Evolutionary conservation across 1,140 invertebrate species (phyloP).

Genomic region (Caenorhabditis brenneri): DNA sequence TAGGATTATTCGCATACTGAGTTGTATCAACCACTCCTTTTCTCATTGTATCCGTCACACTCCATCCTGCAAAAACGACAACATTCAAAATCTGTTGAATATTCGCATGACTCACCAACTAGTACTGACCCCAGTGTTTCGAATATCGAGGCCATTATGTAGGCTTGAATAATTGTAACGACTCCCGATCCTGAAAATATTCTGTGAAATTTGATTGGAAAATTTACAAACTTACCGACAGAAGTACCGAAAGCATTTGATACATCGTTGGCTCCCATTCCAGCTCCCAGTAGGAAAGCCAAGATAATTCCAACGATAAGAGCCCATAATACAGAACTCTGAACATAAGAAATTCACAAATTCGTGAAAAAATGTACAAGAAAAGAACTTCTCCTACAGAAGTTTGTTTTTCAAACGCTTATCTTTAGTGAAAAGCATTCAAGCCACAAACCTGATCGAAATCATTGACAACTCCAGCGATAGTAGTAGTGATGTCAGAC

Average conservation of each 20-base stretch:
- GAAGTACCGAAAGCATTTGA: slow-evolving; percentile 96
- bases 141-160: slow-evolving; percentile 89
- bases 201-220: background rate
- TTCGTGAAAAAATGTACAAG: no score
- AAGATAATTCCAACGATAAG: slow-evolving; percentile 87
- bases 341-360: slow-evolving; percentile 53
- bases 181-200: slow-evolving; percentile 75
- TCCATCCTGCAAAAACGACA: slow-evolving; percentile 68
- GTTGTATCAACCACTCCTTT: slow-evolving; percentile 66
- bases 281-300: slow-evolving; percentile 90
- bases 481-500: background rate
- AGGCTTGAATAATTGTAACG: slow-evolving; percentile 83
- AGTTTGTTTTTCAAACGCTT: no score
- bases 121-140: slow-evolving; percentile 78
- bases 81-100: background rate
- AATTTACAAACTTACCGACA: slow-evolving; percentile 77
- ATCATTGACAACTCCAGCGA: background rate
- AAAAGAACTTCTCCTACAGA: no score
- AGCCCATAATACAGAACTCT: slow-evolving; percentile 64
- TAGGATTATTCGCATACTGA: slow-evolving; percentile 62
- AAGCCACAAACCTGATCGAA: slow-evolving; percentile 40
- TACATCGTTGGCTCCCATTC: slow-evolving; percentile 96
- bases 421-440: no score
- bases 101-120: slow-evolving; percentile 71
- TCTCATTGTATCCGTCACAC: slow-evolving; percentile 70